Conservation (phyloP, 2,113 vertebrate genomes). For the Proterorhinus semilunaris region DNA sequence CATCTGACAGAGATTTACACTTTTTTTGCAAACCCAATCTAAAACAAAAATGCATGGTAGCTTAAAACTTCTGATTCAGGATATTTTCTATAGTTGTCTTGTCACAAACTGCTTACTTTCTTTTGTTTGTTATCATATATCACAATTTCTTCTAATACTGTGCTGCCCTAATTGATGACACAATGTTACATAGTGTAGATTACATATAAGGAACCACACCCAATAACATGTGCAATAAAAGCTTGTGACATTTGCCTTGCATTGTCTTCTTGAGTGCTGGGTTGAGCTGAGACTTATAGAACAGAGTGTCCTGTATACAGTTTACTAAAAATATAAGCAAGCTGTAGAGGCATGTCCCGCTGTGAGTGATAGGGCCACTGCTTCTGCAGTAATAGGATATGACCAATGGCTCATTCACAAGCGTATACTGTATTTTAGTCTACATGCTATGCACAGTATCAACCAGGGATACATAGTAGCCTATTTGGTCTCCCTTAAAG, state of each 20-base stretch:
- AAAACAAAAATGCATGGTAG: no score
- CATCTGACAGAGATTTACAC: no score
- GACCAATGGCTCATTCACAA: slow-evolving; percentile 4
- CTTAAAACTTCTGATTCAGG: no score
- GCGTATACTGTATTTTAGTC: background rate
- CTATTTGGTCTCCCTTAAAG: background rate
- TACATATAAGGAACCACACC: background rate
- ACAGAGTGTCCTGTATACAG: slow-evolving; percentile 16
- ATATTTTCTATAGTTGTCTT: no score
- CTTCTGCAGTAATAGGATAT: slow-evolving; percentile 37
- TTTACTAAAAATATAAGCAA: slow-evolving; percentile 41
- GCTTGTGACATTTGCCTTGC: background rate
- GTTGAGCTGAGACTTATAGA: background rate
- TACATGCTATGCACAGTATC: background rate
- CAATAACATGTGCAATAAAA: background rate
- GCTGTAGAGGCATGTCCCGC: slow-evolving; percentile 22
- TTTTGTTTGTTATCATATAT: no score
- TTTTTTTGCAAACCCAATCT: no score
- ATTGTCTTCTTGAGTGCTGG: background rate
- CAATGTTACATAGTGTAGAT: background rate
- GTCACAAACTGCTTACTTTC: no score
- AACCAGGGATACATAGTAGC: background rate
- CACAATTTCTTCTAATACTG: no score
- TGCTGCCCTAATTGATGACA: no score
- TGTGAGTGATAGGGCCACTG: slow-evolving; percentile 26